A percentile compares a stretch with the other conserved stretches of the same genome.
phyloP scores from a whole-genome alignment of 2,888 invertebrate species.

The Archips xylosteana region DNA sequence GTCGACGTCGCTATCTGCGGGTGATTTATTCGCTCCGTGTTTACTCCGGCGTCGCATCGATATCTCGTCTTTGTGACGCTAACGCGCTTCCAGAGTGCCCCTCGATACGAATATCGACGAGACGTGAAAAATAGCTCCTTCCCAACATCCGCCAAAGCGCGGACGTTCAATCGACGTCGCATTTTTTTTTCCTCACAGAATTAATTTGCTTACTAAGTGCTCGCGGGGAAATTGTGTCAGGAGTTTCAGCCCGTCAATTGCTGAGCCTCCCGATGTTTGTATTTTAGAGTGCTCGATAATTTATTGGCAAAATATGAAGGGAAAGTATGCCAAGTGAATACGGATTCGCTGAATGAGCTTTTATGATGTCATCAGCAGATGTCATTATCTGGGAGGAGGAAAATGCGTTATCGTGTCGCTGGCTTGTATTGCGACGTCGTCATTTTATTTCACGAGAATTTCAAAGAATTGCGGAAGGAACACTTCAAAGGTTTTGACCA shows the following conservation, averaged over 20 bases:
- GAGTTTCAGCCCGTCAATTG: constrained; percentile 64
- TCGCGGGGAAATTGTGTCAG: constrained; percentile 61
- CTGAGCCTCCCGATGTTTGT: constrained; percentile 63
- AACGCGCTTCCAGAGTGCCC: constrained; percentile 59
- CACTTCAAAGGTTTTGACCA: neutral
- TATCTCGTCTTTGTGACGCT: constrained; percentile 68
- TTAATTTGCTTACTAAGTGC: constrained; percentile 77
- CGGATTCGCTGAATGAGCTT: constrained; percentile 35
- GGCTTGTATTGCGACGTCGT: constrained; percentile 20
- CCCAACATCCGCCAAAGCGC: constrained; percentile 49
- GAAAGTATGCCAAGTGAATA: constrained; percentile 41
- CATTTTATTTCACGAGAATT: constrained; percentile 18
- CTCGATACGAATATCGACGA: constrained; percentile 61
- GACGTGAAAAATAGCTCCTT: constrained; percentile 67
- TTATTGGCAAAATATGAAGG: constrained; percentile 49
- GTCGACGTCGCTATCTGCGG: constrained; percentile 52
- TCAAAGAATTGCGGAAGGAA: constrained; percentile 7
- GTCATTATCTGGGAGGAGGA: constrained; percentile 24
- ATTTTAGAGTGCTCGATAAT: constrained; percentile 57
- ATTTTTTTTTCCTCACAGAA: constrained; percentile 69
- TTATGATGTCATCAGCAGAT: constrained; percentile 37
- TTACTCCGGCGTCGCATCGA: constrained; percentile 58
- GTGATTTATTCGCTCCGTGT: constrained; percentile 75
- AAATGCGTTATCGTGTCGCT: constrained; percentile 24
- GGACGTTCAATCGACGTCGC: constrained; percentile 56